Conservation (phyloP, 1,140 invertebrate species). For the Ptiloglossa arizonensis region DNA sequence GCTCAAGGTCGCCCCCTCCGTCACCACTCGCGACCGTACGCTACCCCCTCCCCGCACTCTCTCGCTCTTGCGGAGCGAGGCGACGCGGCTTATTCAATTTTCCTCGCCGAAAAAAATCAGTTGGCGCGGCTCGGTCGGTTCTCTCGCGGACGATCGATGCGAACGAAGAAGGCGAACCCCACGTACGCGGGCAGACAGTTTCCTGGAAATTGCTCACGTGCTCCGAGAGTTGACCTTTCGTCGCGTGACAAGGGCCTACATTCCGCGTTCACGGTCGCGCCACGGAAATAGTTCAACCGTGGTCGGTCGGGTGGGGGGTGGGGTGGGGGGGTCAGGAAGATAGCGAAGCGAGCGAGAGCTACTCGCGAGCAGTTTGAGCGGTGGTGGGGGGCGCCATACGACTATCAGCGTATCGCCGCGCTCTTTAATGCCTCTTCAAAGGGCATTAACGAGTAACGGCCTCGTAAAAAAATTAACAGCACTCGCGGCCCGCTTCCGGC, state of each 20-base stretch:
- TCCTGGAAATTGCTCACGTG: constrained; percentile 38
- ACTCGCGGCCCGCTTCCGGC: constrained; percentile 19
- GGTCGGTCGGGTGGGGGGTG: not conserved
- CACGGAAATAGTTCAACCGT: constrained; percentile 35
- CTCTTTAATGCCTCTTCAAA: constrained; percentile 36
- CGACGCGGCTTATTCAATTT: too few species aligned
- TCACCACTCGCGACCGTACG: too few species aligned
- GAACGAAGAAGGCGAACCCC: not conserved
- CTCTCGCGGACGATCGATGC: not conserved
- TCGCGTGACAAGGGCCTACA: constrained; percentile 43
- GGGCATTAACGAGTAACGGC: constrained; percentile 37
- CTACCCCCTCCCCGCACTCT: too few species aligned
- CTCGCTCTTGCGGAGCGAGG: too few species aligned
- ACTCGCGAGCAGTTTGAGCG: not conserved
- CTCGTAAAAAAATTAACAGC: constrained; percentile 49
- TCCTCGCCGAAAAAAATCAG: too few species aligned
- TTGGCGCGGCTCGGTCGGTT: not conserved
- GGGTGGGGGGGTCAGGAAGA: not conserved
- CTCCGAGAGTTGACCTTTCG: constrained; percentile 43
- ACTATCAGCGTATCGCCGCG: constrained; percentile 22
- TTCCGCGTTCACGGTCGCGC: constrained; percentile 46
- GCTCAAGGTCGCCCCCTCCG: not conserved
- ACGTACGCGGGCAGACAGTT: not conserved
- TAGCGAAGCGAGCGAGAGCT: not conserved
- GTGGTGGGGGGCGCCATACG: too few species aligned